Percentiles rank a stretch among this genome's conserved stretches.
Evolutionary conservation across 2,113 vertebrate species (phyloP).

Genomic region (Baryphthengus martii): DNA sequence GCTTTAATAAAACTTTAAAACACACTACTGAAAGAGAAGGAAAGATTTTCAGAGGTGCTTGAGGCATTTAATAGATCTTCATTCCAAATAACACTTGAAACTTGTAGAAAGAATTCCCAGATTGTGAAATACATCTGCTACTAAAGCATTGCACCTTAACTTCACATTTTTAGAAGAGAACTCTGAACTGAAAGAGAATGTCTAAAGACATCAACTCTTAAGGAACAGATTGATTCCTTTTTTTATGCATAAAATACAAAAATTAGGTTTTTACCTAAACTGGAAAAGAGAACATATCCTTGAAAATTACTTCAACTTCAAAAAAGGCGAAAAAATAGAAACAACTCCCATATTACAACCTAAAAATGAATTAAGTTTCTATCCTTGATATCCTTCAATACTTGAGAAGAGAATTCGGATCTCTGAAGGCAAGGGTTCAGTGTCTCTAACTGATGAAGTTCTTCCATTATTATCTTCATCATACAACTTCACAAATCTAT

Average conservation of each 20-base stretch:
- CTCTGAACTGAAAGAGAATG: background rate
- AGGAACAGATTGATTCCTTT: background rate
- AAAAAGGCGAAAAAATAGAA: background rate
- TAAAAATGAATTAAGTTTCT: background rate
- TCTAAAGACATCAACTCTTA: background rate
- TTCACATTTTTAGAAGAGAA: background rate
- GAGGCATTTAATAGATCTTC: background rate
- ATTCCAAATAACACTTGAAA: background rate
- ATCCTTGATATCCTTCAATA: background rate
- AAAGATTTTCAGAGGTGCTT: background rate
- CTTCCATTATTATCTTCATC: background rate
- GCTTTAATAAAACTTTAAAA: slow-evolving; percentile 17
- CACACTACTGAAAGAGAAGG: background rate
- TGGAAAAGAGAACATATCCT: background rate
- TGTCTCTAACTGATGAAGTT: background rate
- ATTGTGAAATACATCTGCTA: background rate
- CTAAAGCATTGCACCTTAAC: background rate
- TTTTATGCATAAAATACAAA: background rate
- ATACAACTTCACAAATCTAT: background rate
- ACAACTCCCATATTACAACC: rapidly evolving
- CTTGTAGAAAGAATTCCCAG: background rate
- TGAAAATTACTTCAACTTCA: background rate
- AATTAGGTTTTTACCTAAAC: background rate
- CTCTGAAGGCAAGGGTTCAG: background rate
- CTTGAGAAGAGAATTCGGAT: background rate